phyloP scores from a whole-genome alignment of 2,888 invertebrate genomes.

The Rhagophthalmus giganteus region DNA sequence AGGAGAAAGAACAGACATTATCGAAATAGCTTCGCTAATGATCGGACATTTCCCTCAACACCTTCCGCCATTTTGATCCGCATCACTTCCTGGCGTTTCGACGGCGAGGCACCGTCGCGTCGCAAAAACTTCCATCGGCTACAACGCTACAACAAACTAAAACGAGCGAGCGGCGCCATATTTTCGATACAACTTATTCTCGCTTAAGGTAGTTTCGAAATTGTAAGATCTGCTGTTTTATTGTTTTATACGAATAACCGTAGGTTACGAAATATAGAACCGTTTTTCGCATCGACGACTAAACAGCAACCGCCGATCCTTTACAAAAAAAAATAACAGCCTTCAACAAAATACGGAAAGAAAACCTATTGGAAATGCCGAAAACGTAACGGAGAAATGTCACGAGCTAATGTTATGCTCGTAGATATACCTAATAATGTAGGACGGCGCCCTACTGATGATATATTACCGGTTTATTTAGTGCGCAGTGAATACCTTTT shows the following conservation, averaged over 20 bases:
- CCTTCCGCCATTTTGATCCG: constrained; percentile 33
- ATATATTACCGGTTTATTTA: constrained; percentile 13
- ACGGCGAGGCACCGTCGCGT: constrained; percentile 22
- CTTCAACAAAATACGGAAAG: background rate
- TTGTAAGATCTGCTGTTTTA: too few relatives aligned
- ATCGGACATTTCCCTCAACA: constrained; percentile 38
- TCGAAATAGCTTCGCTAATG: constrained; percentile 37
- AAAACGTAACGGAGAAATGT: constrained; percentile 5
- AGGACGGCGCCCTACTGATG: constrained; percentile 5
- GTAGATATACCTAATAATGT: constrained; percentile 6
- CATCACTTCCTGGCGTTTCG: constrained; percentile 33
- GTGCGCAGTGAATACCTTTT: too few relatives aligned
- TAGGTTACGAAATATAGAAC: too few relatives aligned
- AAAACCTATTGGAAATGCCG: too few relatives aligned
- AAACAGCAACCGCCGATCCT: too few relatives aligned
- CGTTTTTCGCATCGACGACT: too few relatives aligned
- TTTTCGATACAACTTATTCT: too few relatives aligned
- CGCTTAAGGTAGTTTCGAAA: too few relatives aligned
- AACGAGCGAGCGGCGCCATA: too few relatives aligned
- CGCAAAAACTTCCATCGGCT: constrained; percentile 27
- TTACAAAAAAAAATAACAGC: background rate
- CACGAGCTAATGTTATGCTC: constrained; percentile 9
- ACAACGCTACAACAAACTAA: too few relatives aligned
- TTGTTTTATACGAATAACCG: too few relatives aligned
- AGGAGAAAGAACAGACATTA: constrained; percentile 35